phyloP scores from a whole-genome alignment of 2,888 invertebrate genomes.

The Helleia helle region DNA sequence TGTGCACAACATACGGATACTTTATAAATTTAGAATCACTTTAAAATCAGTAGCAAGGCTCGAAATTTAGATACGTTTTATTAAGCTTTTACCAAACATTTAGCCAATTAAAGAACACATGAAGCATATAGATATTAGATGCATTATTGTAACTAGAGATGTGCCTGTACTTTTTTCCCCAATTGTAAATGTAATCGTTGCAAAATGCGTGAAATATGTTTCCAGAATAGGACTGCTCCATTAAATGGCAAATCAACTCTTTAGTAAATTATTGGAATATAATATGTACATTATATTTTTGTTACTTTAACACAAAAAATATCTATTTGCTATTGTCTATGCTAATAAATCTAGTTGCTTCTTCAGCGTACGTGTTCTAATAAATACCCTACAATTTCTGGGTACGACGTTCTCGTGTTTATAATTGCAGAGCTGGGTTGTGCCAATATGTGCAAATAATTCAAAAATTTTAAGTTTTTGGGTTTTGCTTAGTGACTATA shows the following conservation, averaged over 20 bases:
- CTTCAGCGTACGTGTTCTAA: not conserved
- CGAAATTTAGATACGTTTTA: constrained; percentile 6
- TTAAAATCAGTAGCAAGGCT: constrained; percentile 8
- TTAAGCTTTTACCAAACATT: constrained; percentile 10
- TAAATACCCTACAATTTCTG: not conserved
- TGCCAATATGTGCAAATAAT: constrained; percentile 3
- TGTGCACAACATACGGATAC: constrained; percentile 43
- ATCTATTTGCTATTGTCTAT: constrained; percentile 8
- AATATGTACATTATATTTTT: too few species aligned
- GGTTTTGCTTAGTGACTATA: too few species aligned
- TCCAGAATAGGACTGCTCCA: not conserved
- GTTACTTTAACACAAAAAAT: constrained; percentile 3
- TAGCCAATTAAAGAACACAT: constrained; percentile 11
- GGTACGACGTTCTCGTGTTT: constrained; percentile 2
- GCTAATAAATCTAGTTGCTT: constrained; percentile 1
- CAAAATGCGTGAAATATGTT: too few species aligned
- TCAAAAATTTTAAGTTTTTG: constrained; percentile 5
- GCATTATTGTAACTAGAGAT: not conserved
- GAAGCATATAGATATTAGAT: constrained; percentile 10
- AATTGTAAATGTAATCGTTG: too few species aligned
- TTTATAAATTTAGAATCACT: constrained; percentile 4
- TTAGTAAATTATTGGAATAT: not conserved
- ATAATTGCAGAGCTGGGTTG: constrained; percentile 1
- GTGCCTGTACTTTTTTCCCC: too few species aligned
- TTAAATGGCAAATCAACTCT: not conserved